Evolutionary conservation across 2,888 invertebrate species (phyloP), one percentile per base, ranked within the genome.

Genomic region (Xestia ashworthii): DNA sequence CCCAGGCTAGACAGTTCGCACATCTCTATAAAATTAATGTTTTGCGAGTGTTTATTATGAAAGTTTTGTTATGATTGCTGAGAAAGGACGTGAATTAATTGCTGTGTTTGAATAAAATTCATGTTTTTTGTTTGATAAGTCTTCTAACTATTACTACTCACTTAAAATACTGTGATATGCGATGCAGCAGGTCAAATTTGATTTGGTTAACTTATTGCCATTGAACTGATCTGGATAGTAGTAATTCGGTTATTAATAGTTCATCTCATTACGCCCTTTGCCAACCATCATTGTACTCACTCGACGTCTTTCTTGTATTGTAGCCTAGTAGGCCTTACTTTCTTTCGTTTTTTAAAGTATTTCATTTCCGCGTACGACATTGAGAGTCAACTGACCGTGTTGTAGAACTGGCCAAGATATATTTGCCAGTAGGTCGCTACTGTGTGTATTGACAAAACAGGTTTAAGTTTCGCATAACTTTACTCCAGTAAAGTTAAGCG

Each of bases 1-100:
- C 75, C 65, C 89, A 78, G 72, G 85, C 80, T 84, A 83, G 86
- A 87, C 86, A 78, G 65, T 67, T 82, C 68, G 73, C 86, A 87
- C 86, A 79, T 84, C 83, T 82, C 77, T 74, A 74, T 73, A 76
- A 76, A 83, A 82, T 83, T 82, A 85, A 81, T 77, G 75, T 78
- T 78, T 77, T 53, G 38, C 65, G 53, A 76, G 65, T 68, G 73
- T 69, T 81, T 84, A 65, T 77, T 77, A 60, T 25, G n/a, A 73
- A 84, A 84, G 32, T 80, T 71, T 64, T 55, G 60, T 82, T 83
- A 83, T 72, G 78, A 83, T 81, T 81, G 48, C 60, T 78, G 14
- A 38, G 11, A 70, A 53, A 16, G 19, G 71, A 77, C 71, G 65
- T 66, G n/a, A 46, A 82, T 77, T 82, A 77, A 80, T 77, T 48